Evolutionary conservation across 2,797 vertebrate species (phyloP).

Genomic region (Meda fulgida): DNA sequence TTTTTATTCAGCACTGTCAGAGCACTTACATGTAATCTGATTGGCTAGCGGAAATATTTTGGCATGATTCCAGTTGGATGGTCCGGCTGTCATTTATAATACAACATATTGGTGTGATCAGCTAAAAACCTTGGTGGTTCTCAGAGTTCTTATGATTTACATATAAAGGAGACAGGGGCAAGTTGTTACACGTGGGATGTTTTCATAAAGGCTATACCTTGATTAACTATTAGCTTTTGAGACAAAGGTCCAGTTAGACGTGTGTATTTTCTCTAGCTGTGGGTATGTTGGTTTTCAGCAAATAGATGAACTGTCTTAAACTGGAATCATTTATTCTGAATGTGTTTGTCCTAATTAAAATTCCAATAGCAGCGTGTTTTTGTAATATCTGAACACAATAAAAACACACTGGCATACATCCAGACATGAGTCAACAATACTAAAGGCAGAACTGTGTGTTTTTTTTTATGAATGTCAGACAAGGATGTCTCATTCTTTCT

Average conservation of each 20-base stretch:
- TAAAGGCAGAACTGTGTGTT: background rate
- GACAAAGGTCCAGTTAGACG: background rate
- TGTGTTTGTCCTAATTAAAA: background rate
- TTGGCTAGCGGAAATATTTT: constrained; percentile 60
- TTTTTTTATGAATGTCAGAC: background rate
- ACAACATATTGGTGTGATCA: constrained; percentile 22
- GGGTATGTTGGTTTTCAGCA: background rate
- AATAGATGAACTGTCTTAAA: background rate
- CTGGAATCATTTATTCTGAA: background rate
- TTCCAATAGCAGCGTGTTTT: background rate
- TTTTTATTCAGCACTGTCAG: constrained; percentile 70
- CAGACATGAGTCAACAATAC: background rate
- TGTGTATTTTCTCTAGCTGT: background rate
- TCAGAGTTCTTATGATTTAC: constrained; percentile 7
- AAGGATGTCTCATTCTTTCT: background rate
- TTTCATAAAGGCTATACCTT: background rate
- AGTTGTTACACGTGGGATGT: background rate
- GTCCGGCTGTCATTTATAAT: constrained; percentile 31
- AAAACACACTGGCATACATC: background rate
- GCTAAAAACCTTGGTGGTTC: constrained; percentile 7
- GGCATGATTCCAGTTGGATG: constrained; percentile 8
- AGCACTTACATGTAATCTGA: constrained; percentile 62
- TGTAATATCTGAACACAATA: background rate
- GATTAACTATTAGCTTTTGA: background rate
- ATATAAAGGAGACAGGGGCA: background rate